These are phyloP conservation scores for Eristalis intricaria DNA, from an alignment of 2,888 invertebrate species.

Conservation along the genomic window DNA sequence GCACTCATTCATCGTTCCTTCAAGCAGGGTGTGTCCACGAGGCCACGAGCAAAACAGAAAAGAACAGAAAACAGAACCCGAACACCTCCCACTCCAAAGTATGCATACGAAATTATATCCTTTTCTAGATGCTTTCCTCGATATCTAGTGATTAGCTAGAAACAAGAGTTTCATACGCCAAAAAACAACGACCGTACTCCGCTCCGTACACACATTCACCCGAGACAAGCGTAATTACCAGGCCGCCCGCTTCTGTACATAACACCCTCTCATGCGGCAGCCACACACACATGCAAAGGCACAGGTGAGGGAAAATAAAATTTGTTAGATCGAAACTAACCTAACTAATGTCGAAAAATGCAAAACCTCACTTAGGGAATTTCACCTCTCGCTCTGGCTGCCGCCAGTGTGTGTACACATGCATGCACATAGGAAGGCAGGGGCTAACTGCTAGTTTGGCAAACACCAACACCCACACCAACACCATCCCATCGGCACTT, in stretches of 20 bases:
- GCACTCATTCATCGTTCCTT: constrained; percentile 10
- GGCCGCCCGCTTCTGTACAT: constrained; percentile 19
- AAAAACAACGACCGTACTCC: constrained; percentile 10
- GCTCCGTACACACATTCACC: background rate
- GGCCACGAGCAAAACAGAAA: background rate
- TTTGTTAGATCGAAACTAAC: constrained; percentile 69
- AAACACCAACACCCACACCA: constrained; percentile 14
- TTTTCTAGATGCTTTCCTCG: constrained; percentile 30
- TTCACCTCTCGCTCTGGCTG: constrained; percentile 9
- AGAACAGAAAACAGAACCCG: background rate
- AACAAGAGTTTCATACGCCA: constrained; percentile 49
- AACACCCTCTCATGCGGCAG: constrained; percentile 5
- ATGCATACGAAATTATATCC: constrained; percentile 16
- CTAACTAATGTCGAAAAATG: constrained; percentile 50
- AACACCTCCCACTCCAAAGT: constrained; percentile 13
- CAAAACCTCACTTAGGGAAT: constrained; percentile 67
- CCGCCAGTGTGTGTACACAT: background rate
- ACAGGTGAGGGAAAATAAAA: constrained; percentile 8
- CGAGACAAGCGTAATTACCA: constrained; percentile 29
- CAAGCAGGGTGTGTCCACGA: constrained; percentile 50
- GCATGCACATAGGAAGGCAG: background rate
- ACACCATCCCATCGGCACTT: constrained; percentile 51
- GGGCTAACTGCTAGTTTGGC: background rate
- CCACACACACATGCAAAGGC: background rate
- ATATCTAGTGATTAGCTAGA: constrained; percentile 58